Base-by-base conservation (phyloP, 2,797 vertebrate species). In the Pagetopsis macropterus region DNA sequence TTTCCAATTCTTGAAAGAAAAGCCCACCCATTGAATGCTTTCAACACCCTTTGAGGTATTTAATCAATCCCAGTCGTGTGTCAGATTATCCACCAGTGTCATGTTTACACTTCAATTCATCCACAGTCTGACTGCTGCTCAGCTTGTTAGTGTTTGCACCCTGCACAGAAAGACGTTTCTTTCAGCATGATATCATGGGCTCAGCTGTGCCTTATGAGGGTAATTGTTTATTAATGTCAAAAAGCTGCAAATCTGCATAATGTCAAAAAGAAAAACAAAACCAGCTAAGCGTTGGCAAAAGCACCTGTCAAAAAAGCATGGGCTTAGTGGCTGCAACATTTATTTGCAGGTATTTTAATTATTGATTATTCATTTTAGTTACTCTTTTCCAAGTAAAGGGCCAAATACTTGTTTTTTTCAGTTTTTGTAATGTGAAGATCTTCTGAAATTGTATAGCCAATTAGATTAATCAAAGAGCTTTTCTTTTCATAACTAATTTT, bases 401-500 rank as follows among this genome's bases (percentile, higher is more conserved):
- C 9, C n/a, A 46, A 65, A 54, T 65, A 44, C 52, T 54, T 31
- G 19, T 14, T 37, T 9, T 9, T 72, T 19, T 3, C 12, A 55
- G 31, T 15, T 44, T 19, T 15, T 59, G 3, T 37, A 40, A 52
- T 17, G 23, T 44, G 4, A 56, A 5, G 19, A 43, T 41, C 14
- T 37, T 65, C 40, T 49, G 15, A 49, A 55, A 56, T 56, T 49
- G 56, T 27, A 45, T 23, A 52, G 41, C 17, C 31, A 55, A 31
- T 27, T 5, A 55, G 23, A 67, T 58, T 15, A 37, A 63, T 46
- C 43, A 37, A 49, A 68, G 6, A 65, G 43, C 23, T 62, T 45
- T 10, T 45, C 16, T 50, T 58, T 72, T 74, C 52, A 43, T 17
- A n/a, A n/a, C 14, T 52, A 21, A 57, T 79, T 73, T 57, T 60